Evolutionary conservation across 2,888 invertebrate species (phyloP).

Genomic region (Tipula lateralis): DNA sequence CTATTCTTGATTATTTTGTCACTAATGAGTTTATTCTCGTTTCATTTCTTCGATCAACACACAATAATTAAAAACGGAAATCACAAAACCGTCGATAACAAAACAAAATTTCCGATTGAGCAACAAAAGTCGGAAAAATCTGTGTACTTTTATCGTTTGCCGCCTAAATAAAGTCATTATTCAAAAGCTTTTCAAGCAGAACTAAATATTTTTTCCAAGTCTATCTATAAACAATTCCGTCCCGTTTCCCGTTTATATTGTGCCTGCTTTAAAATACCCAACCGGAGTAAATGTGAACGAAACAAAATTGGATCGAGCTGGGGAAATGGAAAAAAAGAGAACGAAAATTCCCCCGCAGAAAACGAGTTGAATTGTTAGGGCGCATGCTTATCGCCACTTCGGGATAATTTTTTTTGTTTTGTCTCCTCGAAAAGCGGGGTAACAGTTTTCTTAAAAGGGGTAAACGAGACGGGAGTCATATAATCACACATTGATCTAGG

Average conservation of each 20-base stretch:
- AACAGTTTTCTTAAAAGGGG: not conserved
- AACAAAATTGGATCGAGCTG: not conserved
- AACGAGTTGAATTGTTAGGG: not conserved
- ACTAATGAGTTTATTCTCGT: not conserved
- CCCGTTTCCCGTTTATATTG: not conserved
- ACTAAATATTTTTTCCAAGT: not conserved
- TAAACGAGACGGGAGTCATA: not conserved
- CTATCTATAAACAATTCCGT: not conserved
- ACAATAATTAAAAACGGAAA: not conserved
- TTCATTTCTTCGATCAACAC: not conserved
- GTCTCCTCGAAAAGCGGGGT: not conserved
- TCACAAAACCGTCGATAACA: not conserved
- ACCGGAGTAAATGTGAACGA: not conserved
- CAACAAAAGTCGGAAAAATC: not conserved
- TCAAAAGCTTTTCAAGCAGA: conserved; percentile 1
- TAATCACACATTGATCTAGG: not conserved
- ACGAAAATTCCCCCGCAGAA: not conserved
- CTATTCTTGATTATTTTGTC: not conserved
- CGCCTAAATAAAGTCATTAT: not conserved
- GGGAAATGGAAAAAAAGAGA: not conserved
- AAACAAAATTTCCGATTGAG: not conserved
- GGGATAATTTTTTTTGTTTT: not conserved
- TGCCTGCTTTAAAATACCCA: not conserved
- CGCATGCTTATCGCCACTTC: not conserved
- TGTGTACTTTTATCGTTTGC: not conserved